Base-by-base conservation (phyloP, 1,140 invertebrate species). In the Drosophila tani region DNA sequence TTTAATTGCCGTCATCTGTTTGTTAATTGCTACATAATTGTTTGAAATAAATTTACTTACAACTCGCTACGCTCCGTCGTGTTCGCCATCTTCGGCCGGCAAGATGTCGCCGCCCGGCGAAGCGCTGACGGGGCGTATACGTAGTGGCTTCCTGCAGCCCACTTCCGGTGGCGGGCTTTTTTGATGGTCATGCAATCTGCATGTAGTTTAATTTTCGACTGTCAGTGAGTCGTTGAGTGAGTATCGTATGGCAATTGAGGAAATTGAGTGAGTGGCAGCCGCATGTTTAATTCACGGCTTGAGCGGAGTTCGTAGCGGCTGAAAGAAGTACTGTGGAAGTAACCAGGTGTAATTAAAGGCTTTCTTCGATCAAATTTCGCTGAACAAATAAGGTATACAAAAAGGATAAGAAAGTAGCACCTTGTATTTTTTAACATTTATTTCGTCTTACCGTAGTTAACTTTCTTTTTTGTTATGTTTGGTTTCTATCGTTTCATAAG, bases 11-110 rank as follows among this genome's bases (percentile, higher is more conserved):
- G 79, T 74, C 85, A 90, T 87, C 85, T 81, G 81, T 90, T 85
- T 82, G 85, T 90, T 90, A 90, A 90, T 90, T 90, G 85, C 86
- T 75, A 68, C 85, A 90, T 90, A 90, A 90, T 90, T 90, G 85
- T 90, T 90, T 85, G 85, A 85, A 90, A 90, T 90, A 90, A 90
- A 90, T 90, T 88, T 69, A 88, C 84, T 88, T 85, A 73, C 70
- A 35, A 71, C 35, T 71, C 55, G 66, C 21, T 14, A 32, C 49
- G 41, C 50, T 45, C 27, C 29, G 32, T 64, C 40, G 32, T 17
- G n/a, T 32, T 49, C 40, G 19, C 46, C 53, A 14, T 40, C 66
- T 32, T 74, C 41, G 46, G 35, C 46, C 8, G 17, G 67, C 67
- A 66, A 64, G 75, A 79, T 69, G 77, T 73, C 67, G 66, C 41